Evolutionary conservation across 2,113 vertebrate species (phyloP), one percentile per base, ranked within the genome.

Genomic region (Nothocercus nigrocapillus): DNA sequence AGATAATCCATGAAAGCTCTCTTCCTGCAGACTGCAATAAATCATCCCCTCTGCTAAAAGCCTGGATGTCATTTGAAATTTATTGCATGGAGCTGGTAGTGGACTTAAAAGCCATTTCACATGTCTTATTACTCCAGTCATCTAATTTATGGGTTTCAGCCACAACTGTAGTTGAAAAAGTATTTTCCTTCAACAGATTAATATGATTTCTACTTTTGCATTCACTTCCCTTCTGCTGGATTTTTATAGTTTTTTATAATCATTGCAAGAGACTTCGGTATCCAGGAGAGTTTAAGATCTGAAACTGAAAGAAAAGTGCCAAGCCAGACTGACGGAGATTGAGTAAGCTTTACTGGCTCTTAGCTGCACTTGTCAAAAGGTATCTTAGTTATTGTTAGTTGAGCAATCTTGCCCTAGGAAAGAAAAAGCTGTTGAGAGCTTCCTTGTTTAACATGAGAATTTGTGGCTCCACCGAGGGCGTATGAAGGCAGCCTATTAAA

Each of bases 91-190:
- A 96, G 94, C 67, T 93, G 82, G 96, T 97, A 98, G 97, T 98
- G 97, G 97, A 97, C 97, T 98, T 98, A 98, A 98, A 98, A 98
- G 97, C 98, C 96, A 98, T 98, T 98, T 97, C 98, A 98, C 85
- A 74, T 98, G 98, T 98, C 98, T 97, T 98, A 98, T 97, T 98
- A 98, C 97, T 98, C 97, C 97, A 98, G 96, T 98, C 97, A 97
- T 97, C 97, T 98, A 98, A 98, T 98, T 98, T 98, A 98, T 98
- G 97, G 88, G 94, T 95, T 98, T 98, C 96, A 96, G 97, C 90
- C 96, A 92, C 97, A 96, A 96, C 92, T 95, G 95, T 94, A 96
- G 93, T 95, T 91, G 95, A 72, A 94, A 97, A 97, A 97, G 93
- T 98, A 93, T 97, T 98, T 98, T 97, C 93, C 90, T 96, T 96